A percentile compares a stretch with the other conserved stretches of the same genome.
These are phyloP conservation scores for Busseola fusca DNA, from an alignment of 2,888 invertebrate genomes.

Conservation along the genomic window DNA sequence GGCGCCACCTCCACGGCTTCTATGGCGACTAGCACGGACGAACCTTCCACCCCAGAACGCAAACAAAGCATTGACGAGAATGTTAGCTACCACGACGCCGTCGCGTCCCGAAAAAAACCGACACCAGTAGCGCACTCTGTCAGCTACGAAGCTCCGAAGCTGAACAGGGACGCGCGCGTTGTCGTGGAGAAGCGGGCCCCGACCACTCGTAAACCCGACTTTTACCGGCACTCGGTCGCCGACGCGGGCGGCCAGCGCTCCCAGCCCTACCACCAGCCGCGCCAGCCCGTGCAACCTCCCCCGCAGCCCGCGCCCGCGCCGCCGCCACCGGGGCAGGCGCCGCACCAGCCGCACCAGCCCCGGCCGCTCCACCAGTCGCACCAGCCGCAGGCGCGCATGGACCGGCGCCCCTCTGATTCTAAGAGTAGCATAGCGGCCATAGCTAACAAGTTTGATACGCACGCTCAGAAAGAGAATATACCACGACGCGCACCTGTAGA, in stretches of 20 bases:
- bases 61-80: constrained; percentile 75
- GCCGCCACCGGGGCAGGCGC: constrained; percentile 38
- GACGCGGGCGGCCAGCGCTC: constrained; percentile 63
- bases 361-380: constrained; percentile 47
- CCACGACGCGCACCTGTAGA: constrained; percentile 61
- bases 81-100: constrained; percentile 73
- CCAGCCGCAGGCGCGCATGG: constrained; percentile 61
- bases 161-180: constrained; percentile 68
- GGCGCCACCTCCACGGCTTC: constrained; percentile 73
- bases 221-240: constrained; percentile 82
- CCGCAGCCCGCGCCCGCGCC: constrained; percentile 23
- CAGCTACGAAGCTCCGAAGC: constrained; percentile 71
- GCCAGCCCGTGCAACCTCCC: constrained; percentile 23
- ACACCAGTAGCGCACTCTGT: constrained; percentile 74
- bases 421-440: constrained; percentile 82
- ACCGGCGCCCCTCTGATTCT: constrained; percentile 76
- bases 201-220: constrained; percentile 75
- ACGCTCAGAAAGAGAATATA: constrained; percentile 69
- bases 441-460: constrained; percentile 81
- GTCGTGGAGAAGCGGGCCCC: constrained; percentile 77
- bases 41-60: constrained; percentile 76
- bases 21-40: constrained; percentile 61
- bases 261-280: constrained; percentile 39
- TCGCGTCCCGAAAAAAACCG: constrained; percentile 71
- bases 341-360: constrained; percentile 44